phyloP scores from a whole-genome alignment of 2,797 vertebrate species.

The Spatula clypeata region DNA sequence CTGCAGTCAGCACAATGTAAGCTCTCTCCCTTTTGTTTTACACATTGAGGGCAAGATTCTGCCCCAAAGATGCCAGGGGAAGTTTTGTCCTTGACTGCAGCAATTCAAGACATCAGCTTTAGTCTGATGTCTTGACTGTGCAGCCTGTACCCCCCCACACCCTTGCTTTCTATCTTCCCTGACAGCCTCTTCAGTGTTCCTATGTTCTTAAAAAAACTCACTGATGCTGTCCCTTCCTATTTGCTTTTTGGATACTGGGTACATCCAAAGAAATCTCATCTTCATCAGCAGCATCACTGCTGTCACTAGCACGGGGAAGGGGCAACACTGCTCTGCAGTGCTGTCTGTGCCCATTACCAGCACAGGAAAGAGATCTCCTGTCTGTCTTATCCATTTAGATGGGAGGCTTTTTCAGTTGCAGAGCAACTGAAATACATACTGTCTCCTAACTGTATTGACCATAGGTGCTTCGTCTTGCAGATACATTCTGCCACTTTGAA shows the following conservation, averaged over 20 bases:
- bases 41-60: background rate
- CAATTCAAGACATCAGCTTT: background rate
- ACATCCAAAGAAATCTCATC: slow-evolving; percentile 28
- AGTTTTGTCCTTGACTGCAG: background rate
- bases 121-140: too few species aligned
- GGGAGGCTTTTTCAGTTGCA: background rate
- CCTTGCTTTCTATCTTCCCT: background rate
- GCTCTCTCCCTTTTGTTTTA: background rate
- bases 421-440: background rate
- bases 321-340: background rate
- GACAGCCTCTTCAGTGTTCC: background rate
- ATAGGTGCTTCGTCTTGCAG: background rate
- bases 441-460: background rate
- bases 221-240: slow-evolving; percentile 37
- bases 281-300: background rate
- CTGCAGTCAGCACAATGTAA: background rate
- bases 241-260: background rate
- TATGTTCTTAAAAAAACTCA: background rate
- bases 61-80: background rate
- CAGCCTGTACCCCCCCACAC: background rate
- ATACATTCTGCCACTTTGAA: slow-evolving; percentile 32
- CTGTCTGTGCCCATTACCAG: slow-evolving; percentile 45
- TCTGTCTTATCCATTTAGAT: background rate
- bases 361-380: background rate
- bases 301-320: background rate